Evolutionary conservation across 2,888 invertebrate species (phyloP), one percentile per base, ranked within the genome.

Genomic region (Pseudococcus jackbeardsleyi): DNA sequence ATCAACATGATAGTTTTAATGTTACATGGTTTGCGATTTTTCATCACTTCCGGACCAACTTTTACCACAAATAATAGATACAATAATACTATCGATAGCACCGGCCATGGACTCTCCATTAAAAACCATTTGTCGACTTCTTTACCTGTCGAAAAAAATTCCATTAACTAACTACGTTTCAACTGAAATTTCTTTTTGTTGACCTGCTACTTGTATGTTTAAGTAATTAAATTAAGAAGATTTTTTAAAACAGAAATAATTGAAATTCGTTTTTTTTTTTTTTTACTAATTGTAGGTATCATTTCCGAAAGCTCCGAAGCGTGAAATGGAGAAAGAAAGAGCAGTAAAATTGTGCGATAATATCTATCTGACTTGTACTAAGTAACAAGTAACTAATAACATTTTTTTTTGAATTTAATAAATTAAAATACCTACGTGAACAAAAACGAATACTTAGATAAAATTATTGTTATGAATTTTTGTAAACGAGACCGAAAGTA

Each of bases 61-160:
- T 89, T 90, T 12, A 90, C 46, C 19, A 90, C 90, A 54, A 90
- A 90, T 17, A 89, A 50, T 64, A 90, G 88, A 87, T 90, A 90
- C 33, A 82, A 22, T 6, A 59, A 50, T 15, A 89, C 54, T 19
- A 89, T 89, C 11, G 89, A 85, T 4, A 90, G 19, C 26, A 90
- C 89, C 5, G 90, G 89, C 89, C 89, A 90, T 26, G 89, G 90
- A 22, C 89, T 89, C 15, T 87, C 87, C 89, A 90, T 90, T 9
- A 90, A 87, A 19, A 89, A n/a, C 90, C 90, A 90, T 39, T 89
- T 89, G 22, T 90, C 89, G 11, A 89, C 89, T 26, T 89, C 89
- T 26, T 89, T 89, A 46, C 90, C 90, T 90, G 86, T 33, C 46
- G 19, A 46, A 85, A 88, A 85, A 54, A 84, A 77, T 87, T 42